Evolutionary conservation across 2,113 vertebrate species (phyloP).

Genomic region (Spea multiplicata): DNA sequence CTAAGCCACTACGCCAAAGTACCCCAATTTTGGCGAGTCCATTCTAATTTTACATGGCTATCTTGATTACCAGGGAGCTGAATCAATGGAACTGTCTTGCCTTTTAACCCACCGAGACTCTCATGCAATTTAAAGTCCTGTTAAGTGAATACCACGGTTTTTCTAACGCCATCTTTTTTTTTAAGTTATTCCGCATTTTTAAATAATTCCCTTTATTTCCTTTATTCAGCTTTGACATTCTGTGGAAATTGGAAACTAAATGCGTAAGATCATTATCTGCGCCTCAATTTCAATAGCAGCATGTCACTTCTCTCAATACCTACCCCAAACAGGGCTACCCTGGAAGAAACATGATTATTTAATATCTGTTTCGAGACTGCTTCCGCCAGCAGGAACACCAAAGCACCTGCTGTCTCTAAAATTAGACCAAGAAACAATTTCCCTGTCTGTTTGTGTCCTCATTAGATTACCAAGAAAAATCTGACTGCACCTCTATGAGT

Average conservation of each 20-base stretch:
- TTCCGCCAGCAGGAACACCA: constrained; percentile 17
- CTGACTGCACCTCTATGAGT: not conserved
- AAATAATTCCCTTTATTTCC: not conserved
- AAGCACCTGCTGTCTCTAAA: constrained; percentile 37
- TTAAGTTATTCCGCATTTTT: not conserved
- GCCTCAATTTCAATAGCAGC: constrained; percentile 33
- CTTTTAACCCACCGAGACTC: no score
- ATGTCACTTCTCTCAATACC: not conserved
- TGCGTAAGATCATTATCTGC: constrained; percentile 27
- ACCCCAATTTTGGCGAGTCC: no score
- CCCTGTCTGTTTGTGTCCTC: constrained; percentile 3
- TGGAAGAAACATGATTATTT: not conserved
- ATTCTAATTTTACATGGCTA: no score
- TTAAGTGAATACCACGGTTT: no score
- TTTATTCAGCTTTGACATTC: constrained; percentile 32
- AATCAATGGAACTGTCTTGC: no score
- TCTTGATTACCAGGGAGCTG: no score
- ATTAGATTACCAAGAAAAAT: constrained; percentile 32
- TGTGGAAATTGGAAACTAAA: constrained; percentile 10
- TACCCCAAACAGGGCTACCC: not conserved
- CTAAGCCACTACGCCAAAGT: no score
- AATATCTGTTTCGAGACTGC: constrained; percentile 1
- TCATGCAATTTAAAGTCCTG: no score
- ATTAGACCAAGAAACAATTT: constrained; percentile 10
- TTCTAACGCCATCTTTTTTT: not conserved